phyloP scores from a whole-genome alignment of 2,797 vertebrate species.

The Coracias cyanogaster region DNA sequence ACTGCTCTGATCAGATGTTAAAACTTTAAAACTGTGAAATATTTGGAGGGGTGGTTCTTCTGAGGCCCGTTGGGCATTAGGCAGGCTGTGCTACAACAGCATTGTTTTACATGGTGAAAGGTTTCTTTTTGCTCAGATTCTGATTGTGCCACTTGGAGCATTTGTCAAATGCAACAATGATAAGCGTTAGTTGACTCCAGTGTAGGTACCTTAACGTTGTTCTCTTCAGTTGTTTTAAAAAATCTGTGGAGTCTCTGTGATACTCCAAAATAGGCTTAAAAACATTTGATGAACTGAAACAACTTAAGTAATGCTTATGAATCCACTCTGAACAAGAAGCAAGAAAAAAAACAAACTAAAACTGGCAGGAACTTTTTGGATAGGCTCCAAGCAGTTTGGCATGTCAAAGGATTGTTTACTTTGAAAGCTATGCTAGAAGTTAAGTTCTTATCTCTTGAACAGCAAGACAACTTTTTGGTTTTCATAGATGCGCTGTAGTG shows the following conservation, averaged over 20 bases:
- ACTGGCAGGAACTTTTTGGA: not conserved
- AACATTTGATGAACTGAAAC: not conserved
- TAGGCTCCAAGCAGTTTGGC: not conserved
- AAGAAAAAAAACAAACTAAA: not conserved
- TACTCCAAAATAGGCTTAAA: not conserved
- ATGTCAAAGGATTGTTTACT: conserved; percentile 1
- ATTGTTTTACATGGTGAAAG: not conserved
- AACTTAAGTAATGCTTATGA: not conserved
- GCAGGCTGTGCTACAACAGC: not conserved
- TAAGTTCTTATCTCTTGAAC: conserved; percentile 5
- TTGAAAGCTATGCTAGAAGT: conserved; percentile 3
- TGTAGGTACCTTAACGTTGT: not conserved
- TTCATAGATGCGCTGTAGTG: not conserved
- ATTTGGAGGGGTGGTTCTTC: not conserved
- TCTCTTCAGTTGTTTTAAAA: not conserved
- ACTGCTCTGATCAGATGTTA: not conserved
- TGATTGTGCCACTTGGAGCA: not conserved
- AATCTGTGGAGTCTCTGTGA: not conserved
- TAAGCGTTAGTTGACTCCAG: not conserved
- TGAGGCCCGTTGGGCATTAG: not conserved
- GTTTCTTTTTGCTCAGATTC: not conserved
- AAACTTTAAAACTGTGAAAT: not conserved
- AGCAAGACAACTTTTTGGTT: not conserved
- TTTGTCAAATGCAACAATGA: not conserved
- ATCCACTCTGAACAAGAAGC: not conserved